These are phyloP conservation scores for Rhinolophus sinicus DNA, from an alignment of 2,113 vertebrate genomes.

Conservation along the genomic window DNA sequence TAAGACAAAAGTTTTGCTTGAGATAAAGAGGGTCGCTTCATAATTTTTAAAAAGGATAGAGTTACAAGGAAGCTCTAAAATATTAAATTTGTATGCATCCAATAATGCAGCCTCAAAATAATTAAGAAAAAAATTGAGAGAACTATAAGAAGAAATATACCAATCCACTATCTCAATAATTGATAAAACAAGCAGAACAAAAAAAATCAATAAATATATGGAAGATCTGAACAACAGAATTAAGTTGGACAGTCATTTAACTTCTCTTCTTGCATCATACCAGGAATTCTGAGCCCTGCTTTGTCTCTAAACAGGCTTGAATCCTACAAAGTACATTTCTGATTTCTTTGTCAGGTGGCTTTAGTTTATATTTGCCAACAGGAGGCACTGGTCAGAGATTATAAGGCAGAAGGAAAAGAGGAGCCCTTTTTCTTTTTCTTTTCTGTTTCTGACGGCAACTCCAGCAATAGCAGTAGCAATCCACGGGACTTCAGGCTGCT, in stretches of 20 bases:
- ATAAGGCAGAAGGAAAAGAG: neutral
- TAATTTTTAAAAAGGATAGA: neutral
- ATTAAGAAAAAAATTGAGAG: neutral
- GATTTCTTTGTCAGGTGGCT: neutral
- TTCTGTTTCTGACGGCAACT: neutral
- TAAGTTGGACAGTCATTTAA: neutral
- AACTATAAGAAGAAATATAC: neutral
- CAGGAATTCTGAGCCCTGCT: neutral
- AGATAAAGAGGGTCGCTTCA: neutral
- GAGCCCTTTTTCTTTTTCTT: neutral
- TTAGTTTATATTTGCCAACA: neutral
- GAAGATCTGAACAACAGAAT: neutral
- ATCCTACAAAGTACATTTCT: neutral
- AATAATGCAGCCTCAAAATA: conserved; percentile 11
- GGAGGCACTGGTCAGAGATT: neutral
- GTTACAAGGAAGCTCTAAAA: conserved; percentile 36
- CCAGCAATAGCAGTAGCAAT: neutral
- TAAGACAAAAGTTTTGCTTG: neutral
- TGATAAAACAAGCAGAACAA: neutral
- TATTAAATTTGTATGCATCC: neutral
- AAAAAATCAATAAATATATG: neutral
- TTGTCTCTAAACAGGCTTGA: neutral
- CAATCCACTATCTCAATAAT: neutral
- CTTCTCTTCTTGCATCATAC: neutral
- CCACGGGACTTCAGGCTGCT: neutral